Conservation (phyloP, 2,113 vertebrate species). For the Saguinus midas region DNA sequence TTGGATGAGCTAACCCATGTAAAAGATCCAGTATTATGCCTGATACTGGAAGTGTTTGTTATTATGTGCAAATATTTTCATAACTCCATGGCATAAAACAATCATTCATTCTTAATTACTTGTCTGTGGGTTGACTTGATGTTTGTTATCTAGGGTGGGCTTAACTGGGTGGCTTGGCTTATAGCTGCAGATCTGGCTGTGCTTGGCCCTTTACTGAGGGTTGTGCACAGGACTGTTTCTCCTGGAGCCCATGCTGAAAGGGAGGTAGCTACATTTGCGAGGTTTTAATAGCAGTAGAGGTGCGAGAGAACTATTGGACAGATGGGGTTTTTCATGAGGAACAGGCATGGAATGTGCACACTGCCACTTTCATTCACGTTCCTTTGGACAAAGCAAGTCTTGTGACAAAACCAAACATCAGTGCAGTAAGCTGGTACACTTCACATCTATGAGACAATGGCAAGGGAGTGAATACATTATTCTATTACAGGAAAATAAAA, state of each 20-base stretch:
- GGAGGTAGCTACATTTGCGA: neutral
- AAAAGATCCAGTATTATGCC: neutral
- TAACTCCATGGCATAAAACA: neutral
- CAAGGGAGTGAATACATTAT: neutral
- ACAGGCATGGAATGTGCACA: neutral
- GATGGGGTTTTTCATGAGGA: neutral
- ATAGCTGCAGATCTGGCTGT: neutral
- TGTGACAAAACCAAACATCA: neutral
- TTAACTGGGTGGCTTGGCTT: neutral
- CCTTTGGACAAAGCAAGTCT: neutral
- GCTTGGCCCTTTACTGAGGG: neutral
- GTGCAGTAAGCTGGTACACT: neutral
- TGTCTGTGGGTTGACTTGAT: neutral
- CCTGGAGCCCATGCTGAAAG: neutral
- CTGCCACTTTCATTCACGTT: neutral
- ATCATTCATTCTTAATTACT: neutral
- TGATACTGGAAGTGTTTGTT: neutral
- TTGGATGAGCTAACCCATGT: neutral
- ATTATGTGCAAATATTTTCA: neutral
- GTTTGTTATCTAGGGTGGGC: neutral
- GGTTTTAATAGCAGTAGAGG: neutral
- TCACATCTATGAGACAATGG: neutral
- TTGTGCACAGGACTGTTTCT: neutral
- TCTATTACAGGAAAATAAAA: neutral
- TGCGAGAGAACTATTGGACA: neutral